Base-by-base conservation (phyloP, 2,113 vertebrate genomes). In the Petrocephalus zakoni region DNA sequence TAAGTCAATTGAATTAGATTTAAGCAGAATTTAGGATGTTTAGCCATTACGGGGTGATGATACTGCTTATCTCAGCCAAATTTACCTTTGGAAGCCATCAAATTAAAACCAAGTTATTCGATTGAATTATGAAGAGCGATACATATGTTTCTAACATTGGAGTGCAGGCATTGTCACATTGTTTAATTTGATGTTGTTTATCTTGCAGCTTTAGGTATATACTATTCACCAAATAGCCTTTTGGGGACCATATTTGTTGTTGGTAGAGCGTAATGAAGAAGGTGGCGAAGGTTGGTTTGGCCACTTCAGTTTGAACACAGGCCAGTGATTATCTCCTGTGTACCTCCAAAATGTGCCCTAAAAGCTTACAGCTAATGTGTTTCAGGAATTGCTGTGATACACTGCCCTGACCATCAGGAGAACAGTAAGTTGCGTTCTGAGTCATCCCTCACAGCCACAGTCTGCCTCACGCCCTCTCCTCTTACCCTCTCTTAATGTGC, bases 361-460 rank as follows among this genome's bases (percentile, higher is more conserved):
- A 49, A 51, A 22, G 82, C 11, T 13, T 49, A 22, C 82, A 83
- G 46, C 81, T 47, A 17, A 75, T 11, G 17, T n/a, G n/a, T n/a
- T n/a, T n/a, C n/a, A n/a, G n/a, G n/a, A n/a, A 55, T 89, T 7
- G 56, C 47, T 83, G 81, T 22, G 51, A 42, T 85, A 46, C 56
- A 78, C 25, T 61, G 58, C 58, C 11, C 52, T 81, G 87, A 64
- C 13, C 61, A 86, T 29, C 90, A 25, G 17, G 82, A 82, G 22
- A 75, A 86, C 52, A 89, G 61, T 90, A 89, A 49, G 82, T 88
- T n/a, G n/a, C 51, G 68, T 87, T 68, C 87, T 86, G 10, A 37
- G 46, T 29, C 68, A 82, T 47, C 19, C 29, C 11, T 87, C 25
- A 42, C 56, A 2, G 13, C 51, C 46, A 34, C 37, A 21, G 22